phyloP scores from a whole-genome alignment of 1,140 invertebrate genomes.

The Plodia interpunctella region DNA sequence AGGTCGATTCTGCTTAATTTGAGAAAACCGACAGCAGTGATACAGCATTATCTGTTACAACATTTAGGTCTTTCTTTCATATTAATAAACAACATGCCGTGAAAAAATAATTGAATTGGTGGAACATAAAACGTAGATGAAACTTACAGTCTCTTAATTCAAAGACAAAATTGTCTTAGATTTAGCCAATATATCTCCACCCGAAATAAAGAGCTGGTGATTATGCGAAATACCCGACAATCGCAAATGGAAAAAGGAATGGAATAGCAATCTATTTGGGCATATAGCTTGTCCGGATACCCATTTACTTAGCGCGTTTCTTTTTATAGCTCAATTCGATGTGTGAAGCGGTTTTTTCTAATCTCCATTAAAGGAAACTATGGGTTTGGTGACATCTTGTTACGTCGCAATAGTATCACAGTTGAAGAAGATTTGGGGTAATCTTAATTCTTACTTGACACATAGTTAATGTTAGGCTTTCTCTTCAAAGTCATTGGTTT shows the following conservation, averaged over 20 bases:
- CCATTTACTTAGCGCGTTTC: constrained; percentile 26
- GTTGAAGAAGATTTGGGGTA: too few species aligned
- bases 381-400: constrained; percentile 6
- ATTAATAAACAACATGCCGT: too few species aligned
- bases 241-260: constrained; percentile 35
- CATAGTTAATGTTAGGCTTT: too few species aligned
- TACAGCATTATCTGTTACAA: too few species aligned
- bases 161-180: not conserved
- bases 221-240: constrained; percentile 36
- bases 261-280: constrained; percentile 33
- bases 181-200: constrained; percentile 11
- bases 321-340: constrained; percentile 19
- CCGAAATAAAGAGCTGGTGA: constrained; percentile 19
- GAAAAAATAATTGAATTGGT: too few species aligned
- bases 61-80: too few species aligned
- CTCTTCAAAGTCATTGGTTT: too few species aligned
- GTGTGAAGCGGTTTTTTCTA: constrained; percentile 20
- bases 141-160: too few species aligned
- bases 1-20: too few species aligned
- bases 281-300: constrained; percentile 30
- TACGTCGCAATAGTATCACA: not conserved
- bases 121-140: too few species aligned
- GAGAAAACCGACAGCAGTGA: too few species aligned
- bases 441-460: too few species aligned
- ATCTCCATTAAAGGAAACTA: constrained; percentile 22